Evolutionary conservation across 2,113 vertebrate genomes (phyloP).

Genomic region (Eubucco bourcierii): DNA sequence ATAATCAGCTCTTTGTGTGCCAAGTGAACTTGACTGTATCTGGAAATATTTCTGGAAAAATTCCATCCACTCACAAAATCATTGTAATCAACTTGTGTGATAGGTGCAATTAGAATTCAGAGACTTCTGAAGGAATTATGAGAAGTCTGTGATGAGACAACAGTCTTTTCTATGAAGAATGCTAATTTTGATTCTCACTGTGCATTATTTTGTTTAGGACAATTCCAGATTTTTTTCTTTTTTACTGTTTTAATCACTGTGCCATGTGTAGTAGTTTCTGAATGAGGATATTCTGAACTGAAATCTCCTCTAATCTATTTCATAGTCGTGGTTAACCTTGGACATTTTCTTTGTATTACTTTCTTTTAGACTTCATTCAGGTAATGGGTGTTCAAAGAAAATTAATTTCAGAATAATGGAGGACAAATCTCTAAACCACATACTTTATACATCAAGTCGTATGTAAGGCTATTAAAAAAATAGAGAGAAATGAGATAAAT

Average conservation of each 20-base stretch:
- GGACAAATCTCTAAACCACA: not conserved
- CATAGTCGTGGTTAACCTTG: not conserved
- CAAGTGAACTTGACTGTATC: not conserved
- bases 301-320: not conserved
- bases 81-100: not conserved
- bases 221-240: not conserved
- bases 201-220: not conserved
- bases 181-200: not conserved
- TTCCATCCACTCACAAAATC: not conserved
- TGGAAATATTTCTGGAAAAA: not conserved
- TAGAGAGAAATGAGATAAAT: not conserved
- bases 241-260: not conserved
- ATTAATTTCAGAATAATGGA: not conserved
- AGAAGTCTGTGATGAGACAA: not conserved
- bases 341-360: not conserved
- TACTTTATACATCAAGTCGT: not conserved
- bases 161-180: not conserved
- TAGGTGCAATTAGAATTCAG: not conserved
- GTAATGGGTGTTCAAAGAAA: not conserved
- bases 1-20: not conserved
- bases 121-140: not conserved
- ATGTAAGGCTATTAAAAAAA: not conserved
- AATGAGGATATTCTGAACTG: not conserved
- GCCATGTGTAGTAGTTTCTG: not conserved
- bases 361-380: not conserved